Conservation (phyloP, 30 jellyfish, hydroid and myxozoan species). For the Rhopilema esculentum region DNA sequence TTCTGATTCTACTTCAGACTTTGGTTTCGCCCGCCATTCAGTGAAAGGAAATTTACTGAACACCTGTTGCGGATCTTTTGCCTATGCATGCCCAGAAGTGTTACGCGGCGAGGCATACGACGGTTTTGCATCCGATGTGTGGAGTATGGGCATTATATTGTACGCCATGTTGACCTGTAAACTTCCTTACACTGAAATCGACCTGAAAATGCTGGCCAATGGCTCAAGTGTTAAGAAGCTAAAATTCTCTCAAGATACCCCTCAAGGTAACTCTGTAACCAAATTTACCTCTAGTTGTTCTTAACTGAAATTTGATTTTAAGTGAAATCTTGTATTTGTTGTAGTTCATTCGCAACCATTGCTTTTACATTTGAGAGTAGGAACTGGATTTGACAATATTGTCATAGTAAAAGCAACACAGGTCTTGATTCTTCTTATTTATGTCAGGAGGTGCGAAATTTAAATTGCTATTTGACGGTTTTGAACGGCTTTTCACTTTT, state of each 20-base stretch:
- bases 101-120: conserved; percentile 53
- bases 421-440: too few relatives aligned
- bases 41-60: not conserved
- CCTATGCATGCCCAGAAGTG: conserved; percentile 75
- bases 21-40: conserved; percentile 75
- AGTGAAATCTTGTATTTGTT: not conserved
- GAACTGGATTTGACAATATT: too few relatives aligned
- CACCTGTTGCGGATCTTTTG: conserved; percentile 74
- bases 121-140: conserved; percentile 76
- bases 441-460: too few relatives aligned
- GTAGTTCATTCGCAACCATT: too few relatives aligned
- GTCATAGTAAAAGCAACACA: too few relatives aligned
- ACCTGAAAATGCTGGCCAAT: conserved; percentile 34
- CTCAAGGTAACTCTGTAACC: conserved; percentile 25
- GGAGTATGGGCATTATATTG: conserved; percentile 79
- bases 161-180: conserved; percentile 51
- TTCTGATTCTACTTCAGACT: conserved; percentile 43
- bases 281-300: not conserved
- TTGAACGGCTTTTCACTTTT: too few relatives aligned
- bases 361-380: too few relatives aligned
- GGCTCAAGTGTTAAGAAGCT: conserved; percentile 10
- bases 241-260: conserved; percentile 51
- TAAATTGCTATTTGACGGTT: too few relatives aligned
- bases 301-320: not conserved
- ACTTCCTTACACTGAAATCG: conserved; percentile 58